Conservation (phyloP, 2,888 invertebrate species). For the Nephrotoma guestfalica region DNA sequence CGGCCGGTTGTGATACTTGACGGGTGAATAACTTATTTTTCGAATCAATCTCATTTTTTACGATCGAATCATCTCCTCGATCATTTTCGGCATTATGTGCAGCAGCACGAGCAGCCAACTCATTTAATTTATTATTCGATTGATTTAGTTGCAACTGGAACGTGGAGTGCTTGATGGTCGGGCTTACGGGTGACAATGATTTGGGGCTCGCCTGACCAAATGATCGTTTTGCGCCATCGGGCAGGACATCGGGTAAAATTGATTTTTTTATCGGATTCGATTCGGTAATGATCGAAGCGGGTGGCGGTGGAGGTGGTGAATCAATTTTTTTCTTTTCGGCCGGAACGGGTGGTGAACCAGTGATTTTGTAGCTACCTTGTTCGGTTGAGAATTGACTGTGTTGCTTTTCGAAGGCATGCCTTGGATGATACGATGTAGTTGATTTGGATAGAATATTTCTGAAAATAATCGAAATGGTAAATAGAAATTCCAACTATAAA, state of each 20-base stretch:
- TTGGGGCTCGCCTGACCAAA: constrained; percentile 29
- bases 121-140: not conserved
- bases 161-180: not conserved
- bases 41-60: not conserved
- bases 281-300: constrained; percentile 6
- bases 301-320: not conserved
- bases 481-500: not conserved
- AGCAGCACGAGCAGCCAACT: not conserved
- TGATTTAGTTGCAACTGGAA: not conserved
- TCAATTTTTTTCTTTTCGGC: constrained; percentile 19
- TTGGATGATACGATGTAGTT: constrained; percentile 51
- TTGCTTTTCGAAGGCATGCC: constrained; percentile 50
- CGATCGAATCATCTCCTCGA: not conserved
- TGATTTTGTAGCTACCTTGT: constrained; percentile 59
- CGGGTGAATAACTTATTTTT: not conserved
- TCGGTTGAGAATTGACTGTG: constrained; percentile 45
- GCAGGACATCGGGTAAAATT: constrained; percentile 39
- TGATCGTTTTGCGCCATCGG: constrained; percentile 36
- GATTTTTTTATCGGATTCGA: constrained; percentile 17
- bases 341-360: constrained; percentile 50
- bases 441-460: constrained; percentile 47
- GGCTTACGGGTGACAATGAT: constrained; percentile 21
- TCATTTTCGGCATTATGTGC: not conserved
- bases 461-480: not conserved
- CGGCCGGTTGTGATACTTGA: not conserved